phyloP scores from a whole-genome alignment of 92 coral and sea anemone species.

The Desmophyllum pertusum region DNA sequence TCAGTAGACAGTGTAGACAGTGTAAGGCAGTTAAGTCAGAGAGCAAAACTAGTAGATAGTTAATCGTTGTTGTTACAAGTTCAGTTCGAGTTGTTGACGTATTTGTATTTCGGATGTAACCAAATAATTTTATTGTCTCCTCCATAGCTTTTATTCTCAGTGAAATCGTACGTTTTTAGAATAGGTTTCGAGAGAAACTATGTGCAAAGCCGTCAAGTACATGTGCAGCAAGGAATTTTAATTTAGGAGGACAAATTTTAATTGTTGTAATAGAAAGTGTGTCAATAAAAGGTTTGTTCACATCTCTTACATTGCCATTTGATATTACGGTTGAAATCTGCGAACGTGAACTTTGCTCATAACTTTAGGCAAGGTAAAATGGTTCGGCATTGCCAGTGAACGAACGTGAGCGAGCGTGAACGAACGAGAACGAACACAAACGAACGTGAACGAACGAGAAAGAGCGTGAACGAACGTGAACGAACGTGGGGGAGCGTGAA shows the following conservation, averaged over 20 bases:
- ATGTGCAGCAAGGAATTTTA: constrained; percentile 3
- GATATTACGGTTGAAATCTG: not conserved
- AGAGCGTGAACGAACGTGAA: too few relatives aligned
- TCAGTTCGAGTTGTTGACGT: not conserved
- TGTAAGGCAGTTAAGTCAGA: constrained; percentile 3
- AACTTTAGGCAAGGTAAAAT: not conserved
- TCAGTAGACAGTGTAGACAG: constrained; percentile 8
- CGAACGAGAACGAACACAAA: too few relatives aligned
- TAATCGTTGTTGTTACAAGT: constrained; percentile 9
- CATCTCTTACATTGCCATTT: not conserved
- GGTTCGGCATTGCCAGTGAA: too few relatives aligned
- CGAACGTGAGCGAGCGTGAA: not conserved
- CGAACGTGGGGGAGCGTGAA: too few relatives aligned
- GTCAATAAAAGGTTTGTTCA: constrained; percentile 20
- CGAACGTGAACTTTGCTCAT: not conserved
- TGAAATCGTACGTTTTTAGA: not conserved
- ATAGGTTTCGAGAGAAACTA: not conserved
- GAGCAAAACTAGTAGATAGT: constrained; percentile 15
- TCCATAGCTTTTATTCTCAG: not conserved
- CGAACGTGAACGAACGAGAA: too few relatives aligned
- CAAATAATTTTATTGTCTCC: not conserved
- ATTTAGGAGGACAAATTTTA: not conserved
- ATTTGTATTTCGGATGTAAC: constrained; percentile 19
- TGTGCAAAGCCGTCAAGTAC: not conserved
- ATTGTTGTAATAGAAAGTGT: constrained; percentile 30